These are phyloP conservation scores for Labrus mixtus DNA, from an alignment of 2,113 vertebrate species.

Conservation along the genomic window DNA sequence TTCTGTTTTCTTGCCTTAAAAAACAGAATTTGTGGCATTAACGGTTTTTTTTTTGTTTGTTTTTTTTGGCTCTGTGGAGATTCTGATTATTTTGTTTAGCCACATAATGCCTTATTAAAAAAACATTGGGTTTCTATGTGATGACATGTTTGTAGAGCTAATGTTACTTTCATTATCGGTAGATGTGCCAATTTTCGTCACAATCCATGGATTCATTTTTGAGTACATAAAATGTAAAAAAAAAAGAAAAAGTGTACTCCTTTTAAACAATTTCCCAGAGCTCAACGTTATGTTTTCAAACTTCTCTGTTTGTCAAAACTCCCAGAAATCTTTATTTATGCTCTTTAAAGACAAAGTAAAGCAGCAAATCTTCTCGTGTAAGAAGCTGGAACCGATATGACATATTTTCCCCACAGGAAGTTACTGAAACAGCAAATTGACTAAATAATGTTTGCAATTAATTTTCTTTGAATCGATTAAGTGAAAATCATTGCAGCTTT, in stretches of 20 bases:
- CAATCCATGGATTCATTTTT: not conserved
- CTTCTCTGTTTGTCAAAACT: not conserved
- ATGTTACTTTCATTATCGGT: not conserved
- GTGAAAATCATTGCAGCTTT: not conserved
- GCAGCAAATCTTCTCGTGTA: not conserved
- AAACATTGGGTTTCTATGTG: conserved; percentile 70
- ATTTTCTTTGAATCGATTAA: not conserved
- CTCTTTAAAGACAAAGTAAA: no score
- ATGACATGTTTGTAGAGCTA: conserved; percentile 42
- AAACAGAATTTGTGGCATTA: conserved; percentile 51
- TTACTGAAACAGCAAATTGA: not conserved
- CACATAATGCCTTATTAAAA: conserved; percentile 83
- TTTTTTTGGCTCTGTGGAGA: conserved; percentile 48
- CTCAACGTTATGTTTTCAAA: not conserved
- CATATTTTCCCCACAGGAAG: not conserved
- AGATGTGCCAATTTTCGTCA: not conserved
- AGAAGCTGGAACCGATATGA: not conserved
- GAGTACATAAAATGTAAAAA: not conserved
- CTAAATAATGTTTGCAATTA: not conserved
- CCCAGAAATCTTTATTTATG: not conserved
- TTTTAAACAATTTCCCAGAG: not conserved
- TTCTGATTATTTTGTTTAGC: conserved; percentile 51
- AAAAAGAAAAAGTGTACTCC: not conserved
- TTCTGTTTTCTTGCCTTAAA: conserved; percentile 68
- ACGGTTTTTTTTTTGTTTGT: conserved; percentile 54